A percentile compares a stretch with the other conserved stretches of the same genome.
phyloP scores from a whole-genome alignment of 2,113 vertebrate species.

The Aptenodytes forsteri region DNA sequence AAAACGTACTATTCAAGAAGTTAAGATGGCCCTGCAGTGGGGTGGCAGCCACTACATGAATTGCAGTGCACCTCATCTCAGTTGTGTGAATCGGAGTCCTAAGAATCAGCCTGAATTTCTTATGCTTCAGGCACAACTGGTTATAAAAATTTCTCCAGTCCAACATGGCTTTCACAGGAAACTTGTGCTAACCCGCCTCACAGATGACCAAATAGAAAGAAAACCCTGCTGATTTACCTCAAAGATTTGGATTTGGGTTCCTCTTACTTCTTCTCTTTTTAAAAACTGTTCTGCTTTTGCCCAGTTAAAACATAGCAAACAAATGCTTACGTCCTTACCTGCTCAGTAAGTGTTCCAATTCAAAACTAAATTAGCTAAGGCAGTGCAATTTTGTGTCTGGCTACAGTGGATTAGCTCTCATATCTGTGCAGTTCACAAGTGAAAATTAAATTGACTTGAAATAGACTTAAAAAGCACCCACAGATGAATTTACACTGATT shows the following conservation, averaged over 20 bases:
- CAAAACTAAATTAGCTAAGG: background rate
- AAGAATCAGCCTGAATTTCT: background rate
- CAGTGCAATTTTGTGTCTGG: background rate
- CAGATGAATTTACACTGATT: background rate
- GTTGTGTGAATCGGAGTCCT: background rate
- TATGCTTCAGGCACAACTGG: background rate
- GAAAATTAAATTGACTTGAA: background rate
- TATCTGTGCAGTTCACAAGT: background rate
- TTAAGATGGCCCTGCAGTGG: background rate
- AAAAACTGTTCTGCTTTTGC: background rate
- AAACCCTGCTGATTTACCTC: background rate
- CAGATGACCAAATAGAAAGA: background rate
- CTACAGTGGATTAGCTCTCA: background rate
- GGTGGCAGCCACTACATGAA: background rate
- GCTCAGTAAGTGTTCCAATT: background rate
- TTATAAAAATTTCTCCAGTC: background rate
- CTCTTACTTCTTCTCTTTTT: background rate
- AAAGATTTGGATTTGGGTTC: background rate
- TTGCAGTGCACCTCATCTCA: background rate
- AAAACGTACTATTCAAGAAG: background rate
- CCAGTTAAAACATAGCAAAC: slow-evolving; percentile 5
- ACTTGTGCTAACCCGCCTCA: background rate
- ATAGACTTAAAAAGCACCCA: background rate
- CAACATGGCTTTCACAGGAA: background rate
- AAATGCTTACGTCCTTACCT: background rate